A percentile compares a stretch with the other conserved stretches of the same genome.
Conservation (phyloP, 2,797 vertebrate genomes). For the Ispidina picta region DNA sequence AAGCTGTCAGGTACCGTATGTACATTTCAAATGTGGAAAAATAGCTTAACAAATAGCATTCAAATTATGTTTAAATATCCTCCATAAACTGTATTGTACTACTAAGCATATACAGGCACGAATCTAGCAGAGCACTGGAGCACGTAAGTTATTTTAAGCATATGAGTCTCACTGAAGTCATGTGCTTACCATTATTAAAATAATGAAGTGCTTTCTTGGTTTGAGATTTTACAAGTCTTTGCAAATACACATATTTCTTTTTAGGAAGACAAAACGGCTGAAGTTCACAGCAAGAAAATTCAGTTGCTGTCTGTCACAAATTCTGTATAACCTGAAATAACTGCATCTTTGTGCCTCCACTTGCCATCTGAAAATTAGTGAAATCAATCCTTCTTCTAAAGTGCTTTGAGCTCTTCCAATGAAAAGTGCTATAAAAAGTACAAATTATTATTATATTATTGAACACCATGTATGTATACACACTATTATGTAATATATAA, state of each 20-base stretch:
- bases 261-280: not conserved
- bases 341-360: conserved; percentile 24
- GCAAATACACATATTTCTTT: conserved; percentile 21
- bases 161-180: conserved; percentile 3
- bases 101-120: not conserved
- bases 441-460: conserved; percentile 72
- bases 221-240: conserved; percentile 53
- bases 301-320: not conserved
- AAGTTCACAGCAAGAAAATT: not conserved
- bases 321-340: not conserved
- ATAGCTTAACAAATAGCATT: conserved; percentile 23
- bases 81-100: conserved; percentile 22
- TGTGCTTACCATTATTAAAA: conserved; percentile 21
- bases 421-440: conserved; percentile 66
- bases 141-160: conserved; percentile 39
- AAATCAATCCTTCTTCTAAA: conserved; percentile 29
- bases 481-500: conserved; percentile 84
- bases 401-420: conserved; percentile 58
- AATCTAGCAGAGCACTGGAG: conserved; percentile 31
- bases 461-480: conserved; percentile 83
- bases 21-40: conserved; percentile 45
- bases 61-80: conserved; percentile 34
- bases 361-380: conserved; percentile 19
- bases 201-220: conserved; percentile 10
- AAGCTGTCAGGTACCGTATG: conserved; percentile 18